A percentile compares a stretch with the other conserved stretches of the same genome.
phyloP scores from a whole-genome alignment of 2,888 invertebrate genomes.

The Eugnorisma glareosa region DNA sequence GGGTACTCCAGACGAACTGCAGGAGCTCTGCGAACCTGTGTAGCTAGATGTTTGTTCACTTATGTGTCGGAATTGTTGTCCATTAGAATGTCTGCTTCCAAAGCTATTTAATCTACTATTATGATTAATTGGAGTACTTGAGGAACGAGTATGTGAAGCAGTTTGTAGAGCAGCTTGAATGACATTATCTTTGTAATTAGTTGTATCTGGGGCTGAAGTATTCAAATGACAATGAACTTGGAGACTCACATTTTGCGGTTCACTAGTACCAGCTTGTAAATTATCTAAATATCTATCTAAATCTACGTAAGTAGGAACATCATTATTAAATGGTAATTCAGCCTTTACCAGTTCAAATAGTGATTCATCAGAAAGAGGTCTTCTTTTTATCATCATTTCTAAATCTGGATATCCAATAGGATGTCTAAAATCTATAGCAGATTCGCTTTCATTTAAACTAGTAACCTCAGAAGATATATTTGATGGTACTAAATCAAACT shows the following conservation, averaged over 20 bases:
- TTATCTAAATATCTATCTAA: slow-evolving; percentile 93
- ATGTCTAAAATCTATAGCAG: slow-evolving; percentile 90
- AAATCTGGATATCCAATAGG: slow-evolving; percentile 86
- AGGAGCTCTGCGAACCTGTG: slow-evolving; percentile 82
- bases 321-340: slow-evolving; percentile 88
- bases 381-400: slow-evolving; percentile 92
- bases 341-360: slow-evolving; percentile 92
- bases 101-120: slow-evolving; percentile 69
- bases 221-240: slow-evolving; percentile 70
- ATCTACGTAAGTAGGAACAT: slow-evolving; percentile 90
- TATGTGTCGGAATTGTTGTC: slow-evolving; percentile 72
- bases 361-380: slow-evolving; percentile 94
- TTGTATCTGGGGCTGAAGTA: slow-evolving; percentile 69
- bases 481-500: slow-evolving; percentile 86
- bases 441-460: slow-evolving; percentile 85
- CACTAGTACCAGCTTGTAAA: slow-evolving; percentile 88
- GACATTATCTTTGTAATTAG: slow-evolving; percentile 75
- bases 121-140: slow-evolving; percentile 82
- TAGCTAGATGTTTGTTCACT: slow-evolving; percentile 80
- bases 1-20: slow-evolving; percentile 80
- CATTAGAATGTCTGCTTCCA: slow-evolving; percentile 69
- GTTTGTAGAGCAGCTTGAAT: slow-evolving; percentile 70
- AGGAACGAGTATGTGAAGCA: slow-evolving; percentile 77
- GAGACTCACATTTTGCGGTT: slow-evolving; percentile 60
- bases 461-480: slow-evolving; percentile 85